Base-by-base conservation (phyloP, 2,113 vertebrate genomes). In the Hemicordylus capensis region DNA sequence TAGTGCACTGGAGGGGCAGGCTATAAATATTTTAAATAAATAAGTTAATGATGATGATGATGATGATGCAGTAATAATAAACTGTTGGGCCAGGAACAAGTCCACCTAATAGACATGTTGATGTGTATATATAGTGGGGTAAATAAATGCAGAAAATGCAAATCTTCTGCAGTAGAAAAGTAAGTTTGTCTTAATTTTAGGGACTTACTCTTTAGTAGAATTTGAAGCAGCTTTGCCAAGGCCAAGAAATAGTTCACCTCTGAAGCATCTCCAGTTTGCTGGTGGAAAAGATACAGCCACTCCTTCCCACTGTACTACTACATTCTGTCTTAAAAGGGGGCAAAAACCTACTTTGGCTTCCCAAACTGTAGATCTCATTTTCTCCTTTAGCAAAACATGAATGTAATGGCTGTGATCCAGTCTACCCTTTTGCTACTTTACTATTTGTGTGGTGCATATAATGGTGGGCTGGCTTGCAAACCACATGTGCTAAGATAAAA, bases 101-200 rank as follows among this genome's bases (percentile, higher is more conserved):
- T 31, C 11, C 34, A 34, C 10, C 66, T 69, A 69, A 39, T 69
- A 67, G 51, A 15, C 51, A 54, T 12, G 48, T 61, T 44, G 76
- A 44, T 44, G 37, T 42, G 6, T 12, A 56, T 76, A 6, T 37
- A 3, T 20, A 42, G 37, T 44, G 17, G 46, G 4, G 19, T 58
- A 76, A 76, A 76, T 34, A 54, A 76, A 24, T 76, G 28, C 20
- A 26, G 12, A 70, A 81, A 1, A 8, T 69, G 9, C 1, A 39
- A 80, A 24, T 56, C 26, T 15, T 10, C 9, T 34, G 24, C 20
- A 54, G 46, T 39, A 69, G 44, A 69, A 37, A 37, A 22, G 22
- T 51, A 37, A 44, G 34, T 11, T 95, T 92, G 46, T 97, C 93
- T 96, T 95, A 87, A 95, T 96, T 95, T 91, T 85, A 9, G 90